Percentiles rank a stretch among this genome's conserved stretches.
These are phyloP conservation scores for Paracyprichromis sp. DNA, from an alignment of 2,113 vertebrate genomes.

Conservation along the genomic window DNA sequence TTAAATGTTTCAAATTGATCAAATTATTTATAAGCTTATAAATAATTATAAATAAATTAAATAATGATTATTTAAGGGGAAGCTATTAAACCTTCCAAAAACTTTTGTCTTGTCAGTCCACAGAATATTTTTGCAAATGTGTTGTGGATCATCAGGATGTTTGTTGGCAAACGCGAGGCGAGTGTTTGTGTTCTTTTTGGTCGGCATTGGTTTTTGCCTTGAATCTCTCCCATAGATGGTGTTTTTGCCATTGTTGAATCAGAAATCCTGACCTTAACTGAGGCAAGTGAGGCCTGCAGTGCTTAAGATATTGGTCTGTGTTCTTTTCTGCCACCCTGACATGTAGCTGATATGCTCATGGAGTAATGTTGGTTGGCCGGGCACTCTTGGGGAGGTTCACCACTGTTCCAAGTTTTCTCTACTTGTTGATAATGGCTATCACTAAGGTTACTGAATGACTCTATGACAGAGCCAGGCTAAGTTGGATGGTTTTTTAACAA, in stretches of 20 bases:
- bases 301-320: neutral
- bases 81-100: accelerated
- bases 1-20: neutral
- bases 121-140: neutral
- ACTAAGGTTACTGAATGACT: neutral
- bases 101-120: neutral
- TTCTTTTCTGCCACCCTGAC: neutral
- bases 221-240: accelerated
- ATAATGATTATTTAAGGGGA: too few relatives aligned
- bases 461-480: neutral
- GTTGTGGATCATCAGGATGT: neutral
- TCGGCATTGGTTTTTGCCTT: accelerated
- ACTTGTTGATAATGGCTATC: accelerated
- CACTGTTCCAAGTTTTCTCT: neutral
- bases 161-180: neutral
- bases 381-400: accelerated
- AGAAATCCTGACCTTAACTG: neutral
- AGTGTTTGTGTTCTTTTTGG: neutral
- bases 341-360: accelerated
- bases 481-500: neutral
- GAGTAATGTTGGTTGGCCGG: neutral
- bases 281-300: neutral
- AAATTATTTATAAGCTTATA: neutral
- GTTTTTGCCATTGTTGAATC: neutral
- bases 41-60: too few relatives aligned